Evolutionary conservation across 2,888 invertebrate genomes (phyloP).

Genomic region (Hydraecia micacea): DNA sequence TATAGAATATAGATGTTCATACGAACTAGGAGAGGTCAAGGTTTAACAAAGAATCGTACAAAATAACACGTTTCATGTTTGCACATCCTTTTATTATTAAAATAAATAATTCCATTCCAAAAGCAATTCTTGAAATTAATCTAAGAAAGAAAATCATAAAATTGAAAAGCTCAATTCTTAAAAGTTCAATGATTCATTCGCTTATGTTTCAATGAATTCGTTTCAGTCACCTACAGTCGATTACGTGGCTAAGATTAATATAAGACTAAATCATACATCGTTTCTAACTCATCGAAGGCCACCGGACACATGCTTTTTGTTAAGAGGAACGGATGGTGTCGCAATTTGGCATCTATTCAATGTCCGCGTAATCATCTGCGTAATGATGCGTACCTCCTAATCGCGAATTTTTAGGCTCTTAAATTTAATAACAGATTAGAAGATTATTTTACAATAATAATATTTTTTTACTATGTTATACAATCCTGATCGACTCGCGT

Average conservation of each 20-base stretch:
- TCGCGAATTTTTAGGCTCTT: slow-evolving; percentile 21
- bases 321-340: slow-evolving; percentile 78
- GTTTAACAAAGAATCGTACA: slow-evolving; percentile 23
- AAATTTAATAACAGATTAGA: not conserved
- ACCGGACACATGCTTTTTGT: slow-evolving; percentile 82
- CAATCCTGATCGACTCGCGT: not conserved
- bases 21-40: slow-evolving; percentile 49
- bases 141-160: not conserved
- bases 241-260: slow-evolving; percentile 49
- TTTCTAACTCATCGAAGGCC: slow-evolving; percentile 74
- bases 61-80: slow-evolving; percentile 15
- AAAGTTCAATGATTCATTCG: slow-evolving; percentile 48
- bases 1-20: too few relatives aligned
- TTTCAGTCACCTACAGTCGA: slow-evolving; percentile 45
- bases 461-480: not conserved
- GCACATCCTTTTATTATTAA: slow-evolving; percentile 25
- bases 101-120: slow-evolving; percentile 20
- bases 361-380: slow-evolving; percentile 73
- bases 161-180: slow-evolving; percentile 31
- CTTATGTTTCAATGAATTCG: slow-evolving; percentile 52
- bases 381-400: slow-evolving; percentile 74
- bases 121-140: slow-evolving; percentile 12
- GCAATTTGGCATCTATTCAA: slow-evolving; percentile 74
- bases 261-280: slow-evolving; percentile 72
- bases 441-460: not conserved